phyloP scores from a whole-genome alignment of 2,797 vertebrate species.

The Hyperoplus lanceolatus region DNA sequence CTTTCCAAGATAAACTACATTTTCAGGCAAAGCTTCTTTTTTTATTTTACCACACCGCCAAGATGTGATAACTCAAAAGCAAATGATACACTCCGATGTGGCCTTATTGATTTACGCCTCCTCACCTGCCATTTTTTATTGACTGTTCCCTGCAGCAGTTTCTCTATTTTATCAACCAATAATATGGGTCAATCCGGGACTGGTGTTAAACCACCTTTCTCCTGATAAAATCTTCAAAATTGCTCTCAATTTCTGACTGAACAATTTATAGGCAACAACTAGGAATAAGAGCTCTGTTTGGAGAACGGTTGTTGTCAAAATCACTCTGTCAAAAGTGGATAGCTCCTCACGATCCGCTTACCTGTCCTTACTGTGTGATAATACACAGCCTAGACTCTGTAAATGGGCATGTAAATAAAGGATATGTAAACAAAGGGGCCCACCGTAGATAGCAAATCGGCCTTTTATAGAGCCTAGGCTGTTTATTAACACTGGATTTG shows the following conservation, averaged over 20 bases:
- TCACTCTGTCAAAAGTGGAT: too few relatives aligned
- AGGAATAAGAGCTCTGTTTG: not conserved
- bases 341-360: too few relatives aligned
- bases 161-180: constrained; percentile 47
- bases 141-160: constrained; percentile 47
- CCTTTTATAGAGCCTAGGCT: too few relatives aligned
- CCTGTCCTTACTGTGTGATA: too few relatives aligned
- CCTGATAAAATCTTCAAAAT: constrained; percentile 13
- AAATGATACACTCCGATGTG: constrained; percentile 67
- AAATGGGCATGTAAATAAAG: too few relatives aligned
- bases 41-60: constrained; percentile 1
- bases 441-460: too few relatives aligned
- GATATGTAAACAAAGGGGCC: too few relatives aligned
- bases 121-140: constrained; percentile 74
- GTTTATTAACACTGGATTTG: too few relatives aligned
- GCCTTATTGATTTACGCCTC: constrained; percentile 72
- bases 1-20: constrained; percentile 58
- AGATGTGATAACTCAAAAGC: constrained; percentile 59
- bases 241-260: constrained; percentile 5
- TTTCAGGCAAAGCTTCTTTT: constrained; percentile 7
- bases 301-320: too few relatives aligned
- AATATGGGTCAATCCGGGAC: not conserved
- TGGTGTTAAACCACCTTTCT: constrained; percentile 42
- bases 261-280: not conserved
- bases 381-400: too few relatives aligned